These are phyloP conservation scores for Drosophila birchii DNA, from an alignment of 2,888 invertebrate genomes.

Conservation along the genomic window DNA sequence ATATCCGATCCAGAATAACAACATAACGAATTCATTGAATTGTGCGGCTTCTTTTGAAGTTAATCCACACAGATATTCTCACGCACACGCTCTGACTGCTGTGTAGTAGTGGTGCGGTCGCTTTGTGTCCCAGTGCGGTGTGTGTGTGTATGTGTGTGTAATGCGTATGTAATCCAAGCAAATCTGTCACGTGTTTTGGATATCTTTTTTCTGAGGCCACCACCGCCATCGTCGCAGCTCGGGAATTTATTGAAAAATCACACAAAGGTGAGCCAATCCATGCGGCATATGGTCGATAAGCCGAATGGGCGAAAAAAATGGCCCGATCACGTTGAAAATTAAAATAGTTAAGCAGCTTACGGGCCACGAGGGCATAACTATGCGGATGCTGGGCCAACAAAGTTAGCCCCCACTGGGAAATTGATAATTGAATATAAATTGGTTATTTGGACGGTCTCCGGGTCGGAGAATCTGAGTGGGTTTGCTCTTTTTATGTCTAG, in stretches of 20 bases:
- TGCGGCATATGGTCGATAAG: slow-evolving; percentile 32
- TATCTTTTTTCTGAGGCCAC: slow-evolving; percentile 69
- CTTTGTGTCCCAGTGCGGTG: slow-evolving; percentile 30
- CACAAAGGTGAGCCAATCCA: slow-evolving; percentile 61
- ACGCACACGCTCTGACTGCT: slow-evolving; percentile 11
- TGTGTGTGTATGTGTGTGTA: slow-evolving; percentile 40
- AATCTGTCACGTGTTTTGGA: slow-evolving; percentile 78
- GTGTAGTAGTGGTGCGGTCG: slow-evolving; percentile 35
- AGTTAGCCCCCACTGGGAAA: neutral
- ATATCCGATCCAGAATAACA: slow-evolving; percentile 52
- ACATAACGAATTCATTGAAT: slow-evolving; percentile 33
- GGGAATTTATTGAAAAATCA: slow-evolving; percentile 69
- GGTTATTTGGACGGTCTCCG: slow-evolving; percentile 1
- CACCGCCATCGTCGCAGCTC: slow-evolving; percentile 42
- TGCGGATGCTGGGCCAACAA: slow-evolving; percentile 24
- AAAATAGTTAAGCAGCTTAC: slow-evolving; percentile 41
- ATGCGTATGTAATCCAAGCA: slow-evolving; percentile 68
- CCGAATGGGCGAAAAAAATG: slow-evolving; percentile 21
- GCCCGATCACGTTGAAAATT: slow-evolving; percentile 50
- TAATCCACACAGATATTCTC: slow-evolving; percentile 36
- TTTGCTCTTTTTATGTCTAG: neutral
- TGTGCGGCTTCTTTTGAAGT: slow-evolving; percentile 38
- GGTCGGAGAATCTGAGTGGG: neutral
- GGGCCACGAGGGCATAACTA: slow-evolving; percentile 14
- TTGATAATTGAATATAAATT: slow-evolving; percentile 41